phyloP scores from a whole-genome alignment of 2,888 invertebrate genomes.

The Eudemis profundana region DNA sequence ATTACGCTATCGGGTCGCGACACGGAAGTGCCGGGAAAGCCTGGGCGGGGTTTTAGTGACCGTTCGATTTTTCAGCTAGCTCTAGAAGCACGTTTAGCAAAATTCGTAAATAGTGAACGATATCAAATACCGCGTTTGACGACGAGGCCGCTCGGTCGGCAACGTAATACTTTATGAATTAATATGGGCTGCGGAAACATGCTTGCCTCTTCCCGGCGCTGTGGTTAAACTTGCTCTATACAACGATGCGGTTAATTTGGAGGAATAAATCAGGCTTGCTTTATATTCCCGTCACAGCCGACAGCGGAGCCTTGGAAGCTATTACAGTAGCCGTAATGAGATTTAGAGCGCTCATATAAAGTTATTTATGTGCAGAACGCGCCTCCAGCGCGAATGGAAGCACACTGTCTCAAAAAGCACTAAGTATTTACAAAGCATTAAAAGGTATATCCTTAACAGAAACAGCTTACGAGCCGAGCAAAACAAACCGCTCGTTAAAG shows the following conservation, averaged over 20 bases:
- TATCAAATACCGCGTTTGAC: constrained; percentile 36
- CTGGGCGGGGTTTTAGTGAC: constrained; percentile 56
- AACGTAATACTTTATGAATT: constrained; percentile 45
- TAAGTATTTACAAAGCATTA: constrained; percentile 44
- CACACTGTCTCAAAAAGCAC: constrained; percentile 51
- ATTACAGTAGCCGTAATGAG: constrained; percentile 80
- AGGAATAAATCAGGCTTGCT: constrained; percentile 77
- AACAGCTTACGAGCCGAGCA: constrained; percentile 35
- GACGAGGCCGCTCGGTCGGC: constrained; percentile 41
- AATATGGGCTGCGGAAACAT: constrained; percentile 43
- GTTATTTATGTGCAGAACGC: constrained; percentile 78
- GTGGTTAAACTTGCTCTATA: constrained; percentile 55
- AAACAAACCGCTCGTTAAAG: constrained; percentile 42
- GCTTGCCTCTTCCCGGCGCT: constrained; percentile 47
- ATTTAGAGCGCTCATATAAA: constrained; percentile 82
- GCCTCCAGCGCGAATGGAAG: constrained; percentile 56
- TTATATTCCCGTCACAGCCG: constrained; percentile 81
- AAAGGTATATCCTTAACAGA: constrained; percentile 31
- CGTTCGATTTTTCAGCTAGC: constrained; percentile 65
- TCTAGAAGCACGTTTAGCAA: constrained; percentile 56
- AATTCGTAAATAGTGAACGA: constrained; percentile 61
- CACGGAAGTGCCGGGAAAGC: constrained; percentile 55
- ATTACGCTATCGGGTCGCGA: constrained; percentile 74
- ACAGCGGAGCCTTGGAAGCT: constrained; percentile 77
- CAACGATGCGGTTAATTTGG: constrained; percentile 70